These are phyloP conservation scores for Cheiracanthium punctorium DNA, from an alignment of 2,888 invertebrate species.

Conservation along the genomic window DNA sequence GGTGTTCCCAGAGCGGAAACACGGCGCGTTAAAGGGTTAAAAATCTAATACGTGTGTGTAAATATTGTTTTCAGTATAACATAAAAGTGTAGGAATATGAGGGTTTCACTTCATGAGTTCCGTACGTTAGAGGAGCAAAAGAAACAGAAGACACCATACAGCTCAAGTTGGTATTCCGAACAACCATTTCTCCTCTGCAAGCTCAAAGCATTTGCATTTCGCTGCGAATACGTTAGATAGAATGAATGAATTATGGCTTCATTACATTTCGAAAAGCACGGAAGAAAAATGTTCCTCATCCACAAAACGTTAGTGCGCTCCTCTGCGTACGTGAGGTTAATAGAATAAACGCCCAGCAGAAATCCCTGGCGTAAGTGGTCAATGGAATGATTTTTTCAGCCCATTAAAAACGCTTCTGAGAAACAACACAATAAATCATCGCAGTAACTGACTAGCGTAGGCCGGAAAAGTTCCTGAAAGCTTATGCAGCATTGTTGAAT, in stretches of 20 bases:
- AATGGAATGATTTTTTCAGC: background rate
- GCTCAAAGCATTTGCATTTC: background rate
- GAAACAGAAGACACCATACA: too few relatives aligned
- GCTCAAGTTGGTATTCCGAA: background rate
- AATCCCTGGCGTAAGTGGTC: background rate
- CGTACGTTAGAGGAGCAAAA: too few relatives aligned
- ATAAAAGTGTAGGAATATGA: too few relatives aligned
- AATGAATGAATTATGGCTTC: background rate
- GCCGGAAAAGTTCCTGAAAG: background rate
- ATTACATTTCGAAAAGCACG: background rate
- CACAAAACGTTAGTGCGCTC: background rate
- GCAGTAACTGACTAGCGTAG: conserved; percentile 8
- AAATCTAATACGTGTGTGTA: too few relatives aligned
- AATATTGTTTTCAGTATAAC: too few relatives aligned
- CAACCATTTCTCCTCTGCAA: background rate
- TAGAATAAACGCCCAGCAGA: conserved; percentile 10
- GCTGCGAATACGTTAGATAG: background rate
- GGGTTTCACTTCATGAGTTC: too few relatives aligned
- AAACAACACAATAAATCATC: conserved; percentile 11
- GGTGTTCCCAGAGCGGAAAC: too few relatives aligned
- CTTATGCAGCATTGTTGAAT: background rate
- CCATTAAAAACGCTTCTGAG: conserved; percentile 24
- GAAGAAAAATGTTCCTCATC: background rate
- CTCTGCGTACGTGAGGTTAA: background rate
- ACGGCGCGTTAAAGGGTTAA: too few relatives aligned